Base-by-base conservation (phyloP, 2,888 invertebrate species). In the Plagodis dolabraria region DNA sequence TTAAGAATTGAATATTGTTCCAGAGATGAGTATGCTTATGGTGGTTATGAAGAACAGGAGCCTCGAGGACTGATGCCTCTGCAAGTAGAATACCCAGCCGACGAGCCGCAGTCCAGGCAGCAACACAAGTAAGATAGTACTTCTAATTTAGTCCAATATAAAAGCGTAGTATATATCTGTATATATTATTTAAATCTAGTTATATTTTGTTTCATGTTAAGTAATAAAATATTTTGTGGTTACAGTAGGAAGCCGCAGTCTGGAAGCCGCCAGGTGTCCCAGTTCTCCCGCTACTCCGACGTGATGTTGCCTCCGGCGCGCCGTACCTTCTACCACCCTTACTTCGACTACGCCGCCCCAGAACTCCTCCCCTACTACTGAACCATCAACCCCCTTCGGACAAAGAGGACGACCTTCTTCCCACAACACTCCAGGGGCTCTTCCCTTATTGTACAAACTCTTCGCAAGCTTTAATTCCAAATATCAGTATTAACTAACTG, bases 231-330 rank as follows among this genome's bases (percentile, higher is more conserved):
- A 7, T 43, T 12, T 9, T 35, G 56, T 42, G 42, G 56, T 60
- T 54, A 52, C 78, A 77, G 7, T 83, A 90, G 92, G 79, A 92
- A 92, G 72, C 92, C 90, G 0, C 84, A 82, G 53, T 75, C 83
- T 4, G 90, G 89, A 45, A 90, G 90, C 64, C 91, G 92, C 53
- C 91, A 90, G 64, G 80, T 89, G 55, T 88, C 87, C 1, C 92
- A 92, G 71, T 92, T 92, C 85, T 89, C 89, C 0, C 92, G 92
- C 72, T 92, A 92, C 83, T 90, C 92, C 6, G 92, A 92, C 75
- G 83, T 84, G 62, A 87, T 92, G 86, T 71, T 88, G 64, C 91
- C 90, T 0, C 89, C 90, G 0, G 73, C 68, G 0, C 91, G 91
- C 63, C 92, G 91, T 72, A 77, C 82, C 47, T 75, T 76, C 74